Base-by-base conservation (phyloP, 2,888 invertebrate genomes). In the Lasioglossum pauxillum region DNA sequence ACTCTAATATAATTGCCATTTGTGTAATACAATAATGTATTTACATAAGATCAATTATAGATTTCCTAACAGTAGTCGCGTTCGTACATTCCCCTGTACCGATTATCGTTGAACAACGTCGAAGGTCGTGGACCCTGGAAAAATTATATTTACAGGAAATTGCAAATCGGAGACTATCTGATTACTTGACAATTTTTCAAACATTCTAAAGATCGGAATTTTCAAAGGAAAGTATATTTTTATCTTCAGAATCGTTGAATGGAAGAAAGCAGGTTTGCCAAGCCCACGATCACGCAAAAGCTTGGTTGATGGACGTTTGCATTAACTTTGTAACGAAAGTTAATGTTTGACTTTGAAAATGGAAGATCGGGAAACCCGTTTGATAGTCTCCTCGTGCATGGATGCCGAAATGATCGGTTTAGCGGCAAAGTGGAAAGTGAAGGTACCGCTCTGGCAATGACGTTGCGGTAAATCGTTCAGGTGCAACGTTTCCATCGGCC, bases 361-460 rank as follows among this genome's bases (percentile, higher is more conserved):
- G n/a, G n/a, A 57, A 57, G 57, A 57, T 57, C 57, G 57, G 57
- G 57, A 57, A 57, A 57, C 57, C 64, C 31, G 64, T 64, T 64
- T 64, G 64, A 57, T 57, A 69, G 38, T 69, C 69, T 12, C n/a
- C 69, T 14, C 23, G 35, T 35, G 74, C 57, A 77, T 57, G 31
- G 75, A 88, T 85, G 88, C 86, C 91, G 81, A 91, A 90, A 83
- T 86, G 84, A 88, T 88, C 81, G 72, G 86, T 84, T 90, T 90
- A 91, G 88, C 91, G 89, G 92, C 84, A 91, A 91, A 93, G 92
- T 93, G 93, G 92, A 95, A 95, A 95, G 95, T 94, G 95, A 95
- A 94, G 94, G 95, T 93, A 92, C 92, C 60, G 80, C 83, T 87
- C 85, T 92, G 91, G 92, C 92, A 93, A 93, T 93, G 93, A 93